phyloP scores from a whole-genome alignment of 2,113 vertebrate species.

The Vulpes ferrilata region DNA sequence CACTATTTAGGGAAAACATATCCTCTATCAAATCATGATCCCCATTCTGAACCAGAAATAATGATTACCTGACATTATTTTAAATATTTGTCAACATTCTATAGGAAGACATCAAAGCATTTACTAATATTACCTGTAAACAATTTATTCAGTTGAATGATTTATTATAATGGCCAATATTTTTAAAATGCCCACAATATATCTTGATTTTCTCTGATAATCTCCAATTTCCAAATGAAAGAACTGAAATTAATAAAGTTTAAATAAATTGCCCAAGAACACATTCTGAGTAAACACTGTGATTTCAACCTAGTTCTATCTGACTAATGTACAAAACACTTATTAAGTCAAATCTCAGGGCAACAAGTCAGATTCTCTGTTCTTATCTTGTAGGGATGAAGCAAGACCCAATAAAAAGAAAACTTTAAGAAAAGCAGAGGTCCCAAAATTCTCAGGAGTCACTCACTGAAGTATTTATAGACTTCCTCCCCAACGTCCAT shows the following conservation, averaged over 20 bases:
- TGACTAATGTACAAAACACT: background rate
- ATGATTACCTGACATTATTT: background rate
- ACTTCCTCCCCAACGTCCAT: background rate
- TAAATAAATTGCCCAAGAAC: background rate
- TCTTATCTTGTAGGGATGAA: background rate
- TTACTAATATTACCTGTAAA: background rate
- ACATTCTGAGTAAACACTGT: background rate
- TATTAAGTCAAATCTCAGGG: background rate
- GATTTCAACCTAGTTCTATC: background rate
- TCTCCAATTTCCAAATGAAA: background rate
- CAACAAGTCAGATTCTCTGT: background rate
- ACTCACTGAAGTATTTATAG: background rate
- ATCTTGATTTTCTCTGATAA: background rate
- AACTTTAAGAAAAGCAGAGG: background rate
- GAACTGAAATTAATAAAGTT: background rate
- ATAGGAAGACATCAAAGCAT: background rate
- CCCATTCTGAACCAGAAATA: background rate
- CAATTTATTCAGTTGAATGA: background rate
- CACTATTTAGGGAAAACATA: background rate
- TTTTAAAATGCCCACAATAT: background rate
- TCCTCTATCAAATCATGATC: background rate
- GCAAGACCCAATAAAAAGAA: background rate
- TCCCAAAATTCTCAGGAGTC: background rate
- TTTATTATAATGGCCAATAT: constrained; percentile 1
- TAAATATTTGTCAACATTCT: background rate